Conservation (phyloP, 2,113 vertebrate species). For the Brachyistius frenatus region DNA sequence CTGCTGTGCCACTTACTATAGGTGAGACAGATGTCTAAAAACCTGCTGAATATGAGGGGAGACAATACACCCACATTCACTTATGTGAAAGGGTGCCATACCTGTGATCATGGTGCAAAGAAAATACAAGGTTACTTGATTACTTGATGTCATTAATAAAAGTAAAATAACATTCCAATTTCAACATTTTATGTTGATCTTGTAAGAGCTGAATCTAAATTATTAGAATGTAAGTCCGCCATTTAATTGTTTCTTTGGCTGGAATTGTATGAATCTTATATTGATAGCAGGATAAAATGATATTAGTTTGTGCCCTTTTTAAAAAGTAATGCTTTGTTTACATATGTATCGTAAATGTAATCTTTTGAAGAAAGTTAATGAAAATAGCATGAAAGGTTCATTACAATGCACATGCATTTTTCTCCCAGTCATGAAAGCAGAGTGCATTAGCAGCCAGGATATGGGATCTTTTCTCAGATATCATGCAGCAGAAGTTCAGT, state of each 20-base stretch:
- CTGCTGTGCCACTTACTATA: conserved; percentile 3
- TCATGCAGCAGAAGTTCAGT: conserved; percentile 19
- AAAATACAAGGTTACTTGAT: too few species aligned
- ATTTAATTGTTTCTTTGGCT: too few species aligned
- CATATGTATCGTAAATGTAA: too few species aligned
- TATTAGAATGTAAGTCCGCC: too few species aligned
- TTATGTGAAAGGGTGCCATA: too few species aligned
- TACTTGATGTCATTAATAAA: neutral
- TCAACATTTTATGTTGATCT: too few species aligned
- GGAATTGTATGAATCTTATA: too few species aligned
- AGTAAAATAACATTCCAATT: neutral
- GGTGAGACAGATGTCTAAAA: conserved; percentile 1
- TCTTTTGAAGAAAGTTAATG: neutral
- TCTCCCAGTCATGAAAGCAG: neutral
- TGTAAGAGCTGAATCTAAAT: too few species aligned
- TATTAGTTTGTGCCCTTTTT: neutral
- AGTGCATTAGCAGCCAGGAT: neutral
- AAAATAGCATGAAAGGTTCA: neutral
- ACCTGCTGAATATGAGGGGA: conserved; percentile 14
- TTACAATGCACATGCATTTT: neutral
- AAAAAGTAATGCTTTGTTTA: too few species aligned
- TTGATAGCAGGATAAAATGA: too few species aligned
- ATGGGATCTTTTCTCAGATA: neutral
- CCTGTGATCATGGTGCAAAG: too few species aligned
- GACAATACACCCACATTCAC: neutral